Base-by-base conservation (phyloP, 2,113 vertebrate genomes). In the Myanophis thanlyinensis region DNA sequence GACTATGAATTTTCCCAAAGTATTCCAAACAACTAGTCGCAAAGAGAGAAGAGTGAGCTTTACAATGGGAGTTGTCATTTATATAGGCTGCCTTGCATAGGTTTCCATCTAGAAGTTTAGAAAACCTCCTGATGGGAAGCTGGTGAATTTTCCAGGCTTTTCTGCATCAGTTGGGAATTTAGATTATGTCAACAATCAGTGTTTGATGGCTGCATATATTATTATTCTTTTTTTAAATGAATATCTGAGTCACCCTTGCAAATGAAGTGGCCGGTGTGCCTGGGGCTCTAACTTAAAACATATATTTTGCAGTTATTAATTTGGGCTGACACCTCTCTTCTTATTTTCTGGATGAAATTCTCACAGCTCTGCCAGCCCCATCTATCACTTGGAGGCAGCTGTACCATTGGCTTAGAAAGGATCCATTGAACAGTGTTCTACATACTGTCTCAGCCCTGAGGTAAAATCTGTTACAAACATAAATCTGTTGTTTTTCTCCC, bases 381-480 rank as follows among this genome's bases (percentile, higher is more conserved):
- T 89, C n/a, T 56, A 89, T 84, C 67, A 89, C 12, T 92, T 49
- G 62, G 30, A 86, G 25, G 27, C 46, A 90, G 85, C 88, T 90
- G 80, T 62, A 54, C 73, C 44, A 27, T 92, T 89, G 51, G 27
- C 73, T 89, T 53, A 59, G 44, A 85, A 44, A 30, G 30, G 80
- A 85, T 46, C 53, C 46, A 90, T 47, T 49, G 87, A 89, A 54
- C 54, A 51, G 44, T 54, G 40, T 25, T 90, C 88, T 54, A 93
- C 46, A 90, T 92, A 92, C 62, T 90, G 73, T 90, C 23, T 62
- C 52, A 86, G 46, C 53, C 88, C 88, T 46, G 88, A 89, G 67
- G 92, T 62, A 90, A 88, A 90, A 88, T 92, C 91, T 89, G 92
- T 92, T 92, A 85, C 92, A 92, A 0, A 80, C 85, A 92, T 92